Evolutionary conservation across 2,888 invertebrate genomes (phyloP).

Genomic region (Beris chalybata): DNA sequence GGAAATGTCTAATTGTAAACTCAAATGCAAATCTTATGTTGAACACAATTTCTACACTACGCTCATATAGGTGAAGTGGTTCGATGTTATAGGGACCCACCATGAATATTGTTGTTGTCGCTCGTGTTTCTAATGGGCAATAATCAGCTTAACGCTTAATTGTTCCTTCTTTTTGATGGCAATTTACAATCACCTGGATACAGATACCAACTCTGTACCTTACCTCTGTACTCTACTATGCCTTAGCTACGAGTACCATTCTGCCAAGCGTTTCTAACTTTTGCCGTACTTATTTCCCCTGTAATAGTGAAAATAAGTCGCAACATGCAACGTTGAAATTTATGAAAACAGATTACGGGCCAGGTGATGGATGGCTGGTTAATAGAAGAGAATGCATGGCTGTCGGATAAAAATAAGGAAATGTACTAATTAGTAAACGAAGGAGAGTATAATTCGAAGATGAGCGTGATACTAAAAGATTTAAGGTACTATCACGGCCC

Average conservation of each 20-base stretch:
- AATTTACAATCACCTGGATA: conserved; percentile 6
- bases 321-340: conserved; percentile 16
- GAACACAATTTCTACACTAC: conserved; percentile 33
- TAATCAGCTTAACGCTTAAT: conserved; percentile 26
- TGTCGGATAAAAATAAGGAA: background rate
- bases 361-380: conserved; percentile 2
- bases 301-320: background rate
- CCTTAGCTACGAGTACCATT: too few relatives aligned
- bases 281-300: too few relatives aligned
- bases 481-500: too few relatives aligned
- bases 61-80: conserved; percentile 27
- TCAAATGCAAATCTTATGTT: conserved; percentile 44
- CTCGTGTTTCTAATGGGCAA: conserved; percentile 23
- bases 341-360: conserved; percentile 8
- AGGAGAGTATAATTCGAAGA: conserved; percentile 3
- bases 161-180: conserved; percentile 9
- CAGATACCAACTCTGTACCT: background rate
- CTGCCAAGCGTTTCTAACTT: too few relatives aligned
- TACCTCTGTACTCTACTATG: too few relatives aligned
- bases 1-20: conserved; percentile 44
- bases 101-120: conserved; percentile 24
- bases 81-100: conserved; percentile 3
- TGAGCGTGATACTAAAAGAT: too few relatives aligned
- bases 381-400: background rate
- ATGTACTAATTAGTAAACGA: conserved; percentile 15